Base-by-base conservation (phyloP, 30 jellyfish, hydroid and myxozoan species). In the Nemopilema nomurai region DNA sequence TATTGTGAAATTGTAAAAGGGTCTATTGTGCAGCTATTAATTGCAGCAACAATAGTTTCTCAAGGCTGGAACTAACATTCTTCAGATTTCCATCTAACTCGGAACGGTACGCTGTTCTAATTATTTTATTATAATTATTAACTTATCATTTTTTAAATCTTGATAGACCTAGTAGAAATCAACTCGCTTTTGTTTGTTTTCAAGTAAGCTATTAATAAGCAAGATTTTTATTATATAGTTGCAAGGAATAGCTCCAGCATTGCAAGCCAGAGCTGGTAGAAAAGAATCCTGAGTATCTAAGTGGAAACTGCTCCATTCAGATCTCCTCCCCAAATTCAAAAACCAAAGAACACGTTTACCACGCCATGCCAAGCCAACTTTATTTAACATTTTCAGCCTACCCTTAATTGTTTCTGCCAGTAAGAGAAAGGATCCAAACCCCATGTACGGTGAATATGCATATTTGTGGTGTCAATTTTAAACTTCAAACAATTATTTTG, bases 341-440 rank as follows among this genome's bases (percentile, higher is more conserved):
- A 72, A 72, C 68, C 68, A 30, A 9, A 51, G 28, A 23, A 25
- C 28, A 72, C 31, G 65, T 20, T 72, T 72, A 49, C 32, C 4
- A 18, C 66, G 82, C 28, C 32, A 25, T 28, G 82, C 67, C 67
- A 49, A 30, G 68, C 82, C 82, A 30, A 72, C 82, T 67, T 67
- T 21, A 9, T 67, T 29, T 23, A 16, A 29, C 77, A 67, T 21
- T 21, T 23, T 49, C 77, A 41, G 57, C 31, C 77, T 49, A 67
- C 77, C 77, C 22, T 67, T 67, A 18, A 18, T 63, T 63, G 72
- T n/a, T 63, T n/a, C 29, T 67, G 77, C 77, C 41, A 67, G 31
- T 16, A 67, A 67, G 77, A 67, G 77, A 67, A 67, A 20, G 77
- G 77, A 9, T 67, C 77, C 77, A 29, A 29, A 21, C 29, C 8